phyloP scores from a whole-genome alignment of 2,113 vertebrate species.

The Ammodytes dubius region DNA sequence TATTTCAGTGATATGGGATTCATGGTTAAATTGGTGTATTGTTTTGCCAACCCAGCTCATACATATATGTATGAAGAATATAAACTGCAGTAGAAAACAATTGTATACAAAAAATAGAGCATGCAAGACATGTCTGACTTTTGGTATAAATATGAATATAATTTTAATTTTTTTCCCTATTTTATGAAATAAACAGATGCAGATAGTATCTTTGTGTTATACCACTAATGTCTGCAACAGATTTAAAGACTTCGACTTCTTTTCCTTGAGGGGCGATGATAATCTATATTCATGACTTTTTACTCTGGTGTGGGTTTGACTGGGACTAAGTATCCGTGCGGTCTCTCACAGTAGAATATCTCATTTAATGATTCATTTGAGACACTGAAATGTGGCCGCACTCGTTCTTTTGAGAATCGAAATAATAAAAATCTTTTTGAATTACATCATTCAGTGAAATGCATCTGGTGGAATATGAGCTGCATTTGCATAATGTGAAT shows the following conservation, averaged over 20 bases:
- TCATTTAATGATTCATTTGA: conserved; percentile 55
- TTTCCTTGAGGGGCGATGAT: background rate
- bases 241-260: background rate
- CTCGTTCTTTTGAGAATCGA: conserved; percentile 29
- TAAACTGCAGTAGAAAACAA: background rate
- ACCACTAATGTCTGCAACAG: background rate
- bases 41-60: background rate
- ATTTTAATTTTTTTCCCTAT: too few relatives aligned
- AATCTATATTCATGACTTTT: conserved; percentile 54
- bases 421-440: conserved; percentile 38
- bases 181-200: conserved; percentile 2
- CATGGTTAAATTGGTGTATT: background rate
- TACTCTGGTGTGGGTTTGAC: background rate
- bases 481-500: conserved; percentile 71
- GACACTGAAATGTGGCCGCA: conserved; percentile 20
- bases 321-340: background rate
- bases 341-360: conserved; percentile 7
- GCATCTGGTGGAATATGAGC: conserved; percentile 39
- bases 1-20: background rate
- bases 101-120: background rate
- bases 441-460: conserved; percentile 41
- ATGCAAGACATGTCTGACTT: background rate
- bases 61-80: background rate
- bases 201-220: background rate
- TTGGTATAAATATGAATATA: background rate